Base-by-base conservation (phyloP, 2,113 vertebrate genomes). In the Corythoichthys haematopterus region DNA sequence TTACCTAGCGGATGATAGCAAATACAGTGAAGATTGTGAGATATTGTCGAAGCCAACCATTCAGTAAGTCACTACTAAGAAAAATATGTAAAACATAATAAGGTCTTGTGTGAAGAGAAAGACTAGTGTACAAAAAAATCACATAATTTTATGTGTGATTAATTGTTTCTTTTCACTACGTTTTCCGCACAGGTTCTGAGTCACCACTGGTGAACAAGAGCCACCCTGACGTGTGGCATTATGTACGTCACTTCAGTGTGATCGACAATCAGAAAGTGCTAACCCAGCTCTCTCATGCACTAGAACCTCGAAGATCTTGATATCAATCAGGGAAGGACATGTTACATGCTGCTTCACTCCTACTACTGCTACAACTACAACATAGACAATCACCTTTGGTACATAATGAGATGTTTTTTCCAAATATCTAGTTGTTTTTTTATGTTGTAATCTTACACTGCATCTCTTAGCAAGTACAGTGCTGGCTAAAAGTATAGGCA, bases 221-320 rank as follows among this genome's bases (percentile, higher is more conserved):
- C 88, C 96, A 98, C 86, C 94, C 94, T 81, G 96, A 98, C 48
- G 92, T 96, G 80, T 93, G 93, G 80, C 92, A 90, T 79, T 98
- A 98, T 33, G 93, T 99, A 28, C 95, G 95, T 69, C 96, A 97
- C 88, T 93, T 99, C 89, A 93, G 89, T 75, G 93, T 96, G 91
- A 98, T 99, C 79, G 97, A 99, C 93, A 99, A 98, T 93, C 97
- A 99, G 91, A 96, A 96, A 89, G 97, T 92, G 69, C 92, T 99
- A 77, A 97, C 95, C 51, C 96, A 97, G 90, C 94, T 99, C 85
- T 99, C 97, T 78, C 94, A 98, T 71, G 90, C 92, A 66, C 92
- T 99, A 65, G 97, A 99, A 85, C 96, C 96, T 50, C 94, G 95
- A 55, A 91, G 95, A 81, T 89, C 94, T 76, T 99, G 91, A 95